Evolutionary conservation across 1,140 invertebrate species (phyloP), one percentile per base, ranked within the genome.

Genomic region (Cyclargus thomasi): DNA sequence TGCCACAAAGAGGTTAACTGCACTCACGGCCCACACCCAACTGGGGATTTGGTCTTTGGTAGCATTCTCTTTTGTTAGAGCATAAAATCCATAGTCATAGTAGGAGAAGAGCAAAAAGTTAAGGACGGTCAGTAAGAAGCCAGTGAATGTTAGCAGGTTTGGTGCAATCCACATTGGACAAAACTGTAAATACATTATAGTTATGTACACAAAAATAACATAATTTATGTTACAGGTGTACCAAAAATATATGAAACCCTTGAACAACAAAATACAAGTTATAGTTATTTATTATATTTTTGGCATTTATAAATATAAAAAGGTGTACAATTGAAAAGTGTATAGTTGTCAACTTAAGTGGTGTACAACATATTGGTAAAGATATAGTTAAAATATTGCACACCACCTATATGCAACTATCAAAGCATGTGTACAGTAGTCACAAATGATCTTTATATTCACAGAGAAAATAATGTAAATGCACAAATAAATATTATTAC

Each of bases 101-200:
- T 94, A 94, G 16, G 95, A 93, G 72, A 99, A 94, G 70, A 99
- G 90, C 21, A 97, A 75, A 81, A 98, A 97, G 85, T 98, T 99
- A 35, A 95, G 83, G 11, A 98, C 94, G 53, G 98, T 99, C 79
- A 99, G 95, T 59, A 99, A 91, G 78, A 99, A 98, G 62, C 99
- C 99, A 75, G 93, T 92, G 81, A 99, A 97, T 66, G 99, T 99
- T 68, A 99, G 91, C 63, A 99, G 91, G 91, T 99, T 99, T 59
- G 99, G 99, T 21, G 99, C 98, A 77, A 99, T 92, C 96, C 95
- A 98, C 92, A 91, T 95, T 72, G 96, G 97, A 91, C 95, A 97
- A 77, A 94, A 94, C 97, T 98, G 92, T 53, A 95, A 85, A 73
- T 70, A 76, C 74, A 78, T 67, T 74, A 20, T 59, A 18, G 29